These are phyloP conservation scores for Periophthalmus modestus DNA, from an alignment of 2,113 vertebrate genomes.

Conservation along the genomic window DNA sequence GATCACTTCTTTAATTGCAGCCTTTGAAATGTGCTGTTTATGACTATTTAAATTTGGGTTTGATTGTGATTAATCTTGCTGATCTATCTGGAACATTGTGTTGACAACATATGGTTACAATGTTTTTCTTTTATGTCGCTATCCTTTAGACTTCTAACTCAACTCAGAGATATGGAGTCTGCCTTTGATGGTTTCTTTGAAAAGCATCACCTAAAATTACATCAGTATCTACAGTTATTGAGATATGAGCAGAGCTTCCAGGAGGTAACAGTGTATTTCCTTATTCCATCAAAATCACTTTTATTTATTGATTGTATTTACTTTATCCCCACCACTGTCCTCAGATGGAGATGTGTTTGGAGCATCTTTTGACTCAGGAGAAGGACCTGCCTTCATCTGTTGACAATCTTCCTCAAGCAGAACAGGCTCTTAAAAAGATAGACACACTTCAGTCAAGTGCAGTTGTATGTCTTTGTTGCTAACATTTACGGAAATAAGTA, in stretches of 20 bases:
- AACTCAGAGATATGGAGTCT: conserved; percentile 93
- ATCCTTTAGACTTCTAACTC: conserved; percentile 84
- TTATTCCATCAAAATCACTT: background rate
- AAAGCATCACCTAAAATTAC: conserved; percentile 94
- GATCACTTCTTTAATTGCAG: too few relatives aligned
- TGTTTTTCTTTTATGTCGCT: background rate
- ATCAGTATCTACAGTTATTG: conserved; percentile 91
- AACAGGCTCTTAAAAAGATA: conserved; percentile 83
- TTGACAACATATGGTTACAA: background rate
- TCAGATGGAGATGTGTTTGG: conserved; percentile 84
- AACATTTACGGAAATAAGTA: background rate
- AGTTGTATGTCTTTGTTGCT: conserved; percentile 76
- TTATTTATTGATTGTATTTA: background rate
- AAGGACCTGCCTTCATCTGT: conserved; percentile 76
- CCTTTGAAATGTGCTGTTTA: too few relatives aligned
- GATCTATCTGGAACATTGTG: background rate
- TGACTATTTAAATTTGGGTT: too few relatives aligned
- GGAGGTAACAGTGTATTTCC: conserved; percentile 76
- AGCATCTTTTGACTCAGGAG: conserved; percentile 82
- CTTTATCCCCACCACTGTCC: conserved; percentile 7
- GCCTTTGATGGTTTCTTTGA: conserved; percentile 99
- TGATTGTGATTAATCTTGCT: too few relatives aligned
- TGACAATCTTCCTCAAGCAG: conserved; percentile 79
- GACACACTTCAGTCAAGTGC: conserved; percentile 81
- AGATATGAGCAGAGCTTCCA: conserved; percentile 92